Evolutionary conservation across 2,888 invertebrate species (phyloP), one percentile per base, ranked within the genome.

Genomic region (Pammene fasciana): DNA sequence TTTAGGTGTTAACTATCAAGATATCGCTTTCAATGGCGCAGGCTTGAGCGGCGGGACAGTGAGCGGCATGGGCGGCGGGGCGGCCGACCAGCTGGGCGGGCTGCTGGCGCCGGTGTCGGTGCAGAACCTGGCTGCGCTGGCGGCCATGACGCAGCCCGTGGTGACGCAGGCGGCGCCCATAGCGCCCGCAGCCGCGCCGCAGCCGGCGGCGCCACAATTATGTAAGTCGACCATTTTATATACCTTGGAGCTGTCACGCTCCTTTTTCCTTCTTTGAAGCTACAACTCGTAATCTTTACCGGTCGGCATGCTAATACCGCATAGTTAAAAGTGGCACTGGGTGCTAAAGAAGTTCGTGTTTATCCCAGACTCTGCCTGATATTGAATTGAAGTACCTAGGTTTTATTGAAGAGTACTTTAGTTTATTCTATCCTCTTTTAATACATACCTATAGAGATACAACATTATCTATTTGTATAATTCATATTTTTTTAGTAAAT

Each of bases 71-170:
- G 78, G 76, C n/a, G 76, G 80, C 72, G 95, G 97, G 86, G 96
- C 96, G 79, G 95, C 52, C 50, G 98, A 97, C 88, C 97, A 97
- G 90, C 94, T 98, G 82, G 97, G 97, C 79, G 97, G 97, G 72
- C 92, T 98, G 77, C 82, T 96, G 83, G 95, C 95, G 75, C 96
- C 97, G 67, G 96, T 97, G 90, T 96, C 97, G 80, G 96, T 98
- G 93, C 98, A 98, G 94, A 97, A 97, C 93, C 92, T 98, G 86
- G 97, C 98, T 79, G 97, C 98, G 67, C 93, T 98, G 76, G 97
- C 97, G 67, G 96, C 96, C 59, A 96, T 97, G 94, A 95, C 96
- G 75, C 94, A 94, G 78, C 90, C 93, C n/a, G 92, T 93, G 14
- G 92, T 92, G 82, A 79, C 93, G 82, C 94, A 93, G 83, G 93